These are phyloP conservation scores for Coptodon rendalli DNA, from an alignment of 2,113 vertebrate genomes.

Conservation along the genomic window DNA sequence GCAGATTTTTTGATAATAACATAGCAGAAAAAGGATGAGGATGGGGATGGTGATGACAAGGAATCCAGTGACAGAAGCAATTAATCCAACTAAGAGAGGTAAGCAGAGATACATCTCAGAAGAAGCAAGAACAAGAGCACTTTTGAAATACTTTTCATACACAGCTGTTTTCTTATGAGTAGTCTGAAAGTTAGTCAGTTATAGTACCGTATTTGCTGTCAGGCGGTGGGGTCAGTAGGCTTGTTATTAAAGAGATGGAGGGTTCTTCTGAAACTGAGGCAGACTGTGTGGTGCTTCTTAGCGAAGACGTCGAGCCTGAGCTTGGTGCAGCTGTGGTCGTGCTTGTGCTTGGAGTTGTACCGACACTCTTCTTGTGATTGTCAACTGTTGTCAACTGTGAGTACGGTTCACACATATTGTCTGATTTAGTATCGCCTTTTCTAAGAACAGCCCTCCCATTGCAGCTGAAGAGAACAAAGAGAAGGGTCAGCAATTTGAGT, in stretches of 20 bases:
- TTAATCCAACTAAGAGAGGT: neutral
- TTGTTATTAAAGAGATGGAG: neutral
- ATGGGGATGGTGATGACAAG: neutral
- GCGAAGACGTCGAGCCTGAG: neutral
- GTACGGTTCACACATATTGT: constrained; percentile 30
- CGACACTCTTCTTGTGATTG: fast-evolving
- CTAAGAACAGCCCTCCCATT: neutral
- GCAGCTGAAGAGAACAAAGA: constrained; percentile 46
- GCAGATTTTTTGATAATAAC: neutral
- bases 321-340: neutral
- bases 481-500: neutral
- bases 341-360: neutral
- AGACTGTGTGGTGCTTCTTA: neutral
- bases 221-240: neutral
- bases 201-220: neutral
- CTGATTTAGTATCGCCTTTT: constrained; percentile 14
- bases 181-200: neutral
- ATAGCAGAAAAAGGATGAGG: neutral
- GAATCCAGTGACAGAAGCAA: neutral
- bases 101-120: neutral
- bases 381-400: neutral
- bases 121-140: neutral
- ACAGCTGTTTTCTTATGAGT: neutral
- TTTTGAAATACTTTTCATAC: neutral
- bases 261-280: neutral